Evolutionary conservation across 2,113 vertebrate genomes (phyloP).

Genomic region (Rhadina sibilatrix): DNA sequence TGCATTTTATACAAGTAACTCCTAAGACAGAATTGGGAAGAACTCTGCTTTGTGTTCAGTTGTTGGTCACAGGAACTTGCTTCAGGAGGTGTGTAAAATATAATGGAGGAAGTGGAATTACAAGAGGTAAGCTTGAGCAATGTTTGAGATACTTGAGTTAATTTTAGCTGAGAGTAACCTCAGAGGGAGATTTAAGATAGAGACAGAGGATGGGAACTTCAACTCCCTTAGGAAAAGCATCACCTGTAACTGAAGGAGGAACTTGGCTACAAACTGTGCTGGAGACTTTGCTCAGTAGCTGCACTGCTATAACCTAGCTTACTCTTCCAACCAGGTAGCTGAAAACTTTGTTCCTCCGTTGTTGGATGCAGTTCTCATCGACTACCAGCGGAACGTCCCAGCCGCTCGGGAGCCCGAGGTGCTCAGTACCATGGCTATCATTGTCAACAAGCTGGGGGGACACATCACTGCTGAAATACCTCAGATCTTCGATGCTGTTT

Average conservation of each 20-base stretch:
- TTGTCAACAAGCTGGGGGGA: constrained; percentile 96
- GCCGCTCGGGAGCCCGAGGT: constrained; percentile 98
- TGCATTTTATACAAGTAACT: neutral
- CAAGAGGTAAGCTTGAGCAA: neutral
- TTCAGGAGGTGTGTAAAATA: neutral
- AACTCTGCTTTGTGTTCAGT: neutral
- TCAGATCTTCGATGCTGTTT: constrained; percentile 98
- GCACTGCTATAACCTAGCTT: neutral
- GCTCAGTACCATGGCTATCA: constrained; percentile 99
- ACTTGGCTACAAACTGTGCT: neutral
- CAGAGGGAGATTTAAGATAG: neutral
- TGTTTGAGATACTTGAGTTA: neutral
- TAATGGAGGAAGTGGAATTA: too few relatives aligned
- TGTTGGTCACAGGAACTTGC: neutral
- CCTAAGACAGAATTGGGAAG: neutral
- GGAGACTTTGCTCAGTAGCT: neutral
- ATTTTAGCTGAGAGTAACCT: neutral
- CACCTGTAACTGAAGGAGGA: neutral
- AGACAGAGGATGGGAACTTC: neutral
- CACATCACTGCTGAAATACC: constrained; percentile 99
- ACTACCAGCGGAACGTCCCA: constrained; percentile 97
- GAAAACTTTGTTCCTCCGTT: constrained; percentile 98
- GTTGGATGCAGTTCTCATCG: constrained; percentile 97
- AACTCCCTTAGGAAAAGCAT: neutral
- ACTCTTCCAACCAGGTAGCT: constrained; percentile 82